Conservation (phyloP, 2,113 vertebrate genomes). For the Gasterosteus nipponicus region DNA sequence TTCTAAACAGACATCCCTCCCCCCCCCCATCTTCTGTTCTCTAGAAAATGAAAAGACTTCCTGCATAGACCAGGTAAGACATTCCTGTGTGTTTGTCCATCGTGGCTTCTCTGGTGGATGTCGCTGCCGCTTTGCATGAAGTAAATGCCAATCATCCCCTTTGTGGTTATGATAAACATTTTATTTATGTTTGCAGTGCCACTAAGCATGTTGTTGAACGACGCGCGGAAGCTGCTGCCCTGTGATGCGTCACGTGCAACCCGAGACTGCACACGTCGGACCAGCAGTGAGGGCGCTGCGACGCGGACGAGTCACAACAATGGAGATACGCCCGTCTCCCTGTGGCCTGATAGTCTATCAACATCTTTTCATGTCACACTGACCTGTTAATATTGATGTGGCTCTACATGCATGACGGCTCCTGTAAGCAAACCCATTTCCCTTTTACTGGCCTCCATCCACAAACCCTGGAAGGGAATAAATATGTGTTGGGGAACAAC, state of each 20-base stretch:
- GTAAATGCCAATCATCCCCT: neutral
- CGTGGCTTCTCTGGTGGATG: neutral
- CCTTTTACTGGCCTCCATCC: neutral
- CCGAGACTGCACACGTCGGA: neutral
- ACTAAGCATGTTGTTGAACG: neutral
- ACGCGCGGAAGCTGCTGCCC: neutral
- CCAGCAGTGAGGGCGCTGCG: neutral
- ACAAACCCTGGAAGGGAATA: neutral
- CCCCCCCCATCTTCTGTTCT: neutral
- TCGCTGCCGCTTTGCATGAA: neutral
- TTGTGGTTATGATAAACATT: neutral
- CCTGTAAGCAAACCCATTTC: neutral
- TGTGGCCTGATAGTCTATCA: neutral
- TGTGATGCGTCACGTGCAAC: neutral
- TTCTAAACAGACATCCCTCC: neutral
- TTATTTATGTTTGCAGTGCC: neutral
- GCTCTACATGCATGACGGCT: neutral
- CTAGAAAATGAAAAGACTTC: neutral
- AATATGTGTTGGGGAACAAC: neutral
- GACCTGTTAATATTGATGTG: neutral
- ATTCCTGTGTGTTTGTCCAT: neutral
- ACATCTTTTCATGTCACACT: neutral
- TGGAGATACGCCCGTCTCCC: neutral
- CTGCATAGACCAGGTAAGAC: constrained; percentile 6
- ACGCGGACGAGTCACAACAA: neutral